Percentiles rank a stretch among this genome's conserved stretches.
phyloP scores from a whole-genome alignment of 2,797 vertebrate species.

The Channa striata region DNA sequence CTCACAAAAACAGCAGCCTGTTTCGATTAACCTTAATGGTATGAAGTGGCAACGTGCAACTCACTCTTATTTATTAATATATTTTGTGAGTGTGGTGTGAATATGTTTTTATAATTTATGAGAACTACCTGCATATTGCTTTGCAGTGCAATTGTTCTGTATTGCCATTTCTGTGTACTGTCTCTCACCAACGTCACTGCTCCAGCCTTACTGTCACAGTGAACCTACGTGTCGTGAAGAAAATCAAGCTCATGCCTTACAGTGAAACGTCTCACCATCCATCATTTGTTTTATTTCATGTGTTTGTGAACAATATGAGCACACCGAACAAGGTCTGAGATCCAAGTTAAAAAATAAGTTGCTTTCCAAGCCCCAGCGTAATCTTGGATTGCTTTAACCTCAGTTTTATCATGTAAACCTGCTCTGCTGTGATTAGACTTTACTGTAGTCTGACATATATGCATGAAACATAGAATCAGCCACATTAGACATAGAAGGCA shows the following conservation, averaged over 20 bases:
- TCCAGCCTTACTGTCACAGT: slow-evolving; percentile 72
- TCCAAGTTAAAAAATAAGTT: slow-evolving; percentile 37
- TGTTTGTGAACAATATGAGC: slow-evolving; percentile 58
- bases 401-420: slow-evolving; percentile 23
- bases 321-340: slow-evolving; percentile 32
- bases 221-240: slow-evolving; percentile 68
- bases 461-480: slow-evolving; percentile 46
- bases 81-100: slow-evolving; percentile 63
- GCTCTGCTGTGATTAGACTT: slow-evolving; percentile 25
- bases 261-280: slow-evolving; percentile 71
- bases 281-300: slow-evolving; percentile 69
- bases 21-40: slow-evolving; percentile 63
- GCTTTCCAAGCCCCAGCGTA: slow-evolving; percentile 22
- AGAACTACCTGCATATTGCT: slow-evolving; percentile 78
- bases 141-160: slow-evolving; percentile 78
- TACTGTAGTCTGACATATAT: slow-evolving; percentile 22
- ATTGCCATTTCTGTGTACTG: slow-evolving; percentile 78
- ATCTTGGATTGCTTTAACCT: slow-evolving; percentile 11
- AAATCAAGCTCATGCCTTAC: slow-evolving; percentile 73
- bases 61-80: slow-evolving; percentile 69
- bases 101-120: slow-evolving; percentile 65
- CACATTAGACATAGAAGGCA: slow-evolving; percentile 10
- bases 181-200: slow-evolving; percentile 72
- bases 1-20: slow-evolving; percentile 62
- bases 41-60: slow-evolving; percentile 68